Conservation (phyloP, 2,113 vertebrate species). For the Lepisosteus oculatus region DNA sequence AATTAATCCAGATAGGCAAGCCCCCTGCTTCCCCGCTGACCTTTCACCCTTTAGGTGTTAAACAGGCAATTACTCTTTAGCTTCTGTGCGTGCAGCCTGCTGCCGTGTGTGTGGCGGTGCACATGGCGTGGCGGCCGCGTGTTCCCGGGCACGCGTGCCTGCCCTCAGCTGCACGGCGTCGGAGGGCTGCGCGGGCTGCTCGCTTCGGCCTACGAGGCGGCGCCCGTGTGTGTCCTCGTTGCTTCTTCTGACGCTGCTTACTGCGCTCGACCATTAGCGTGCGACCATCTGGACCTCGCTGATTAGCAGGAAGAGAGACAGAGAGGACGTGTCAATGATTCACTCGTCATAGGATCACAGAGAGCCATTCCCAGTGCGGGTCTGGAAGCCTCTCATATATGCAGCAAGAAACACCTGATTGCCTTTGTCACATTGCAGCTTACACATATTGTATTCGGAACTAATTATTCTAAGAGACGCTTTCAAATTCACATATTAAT, state of each 20-base stretch:
- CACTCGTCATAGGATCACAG: too few relatives aligned
- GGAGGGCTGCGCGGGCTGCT: background rate
- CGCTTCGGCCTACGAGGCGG: background rate
- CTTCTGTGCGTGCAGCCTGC: slow-evolving; percentile 51
- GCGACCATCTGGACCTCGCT: background rate
- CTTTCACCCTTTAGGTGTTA: slow-evolving; percentile 62
- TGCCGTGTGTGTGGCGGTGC: background rate
- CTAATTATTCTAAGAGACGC: too few relatives aligned
- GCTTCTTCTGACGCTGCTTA: too few relatives aligned
- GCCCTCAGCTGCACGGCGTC: background rate
- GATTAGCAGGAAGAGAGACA: too few relatives aligned
- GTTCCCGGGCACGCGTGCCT: background rate
- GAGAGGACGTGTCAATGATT: too few relatives aligned
- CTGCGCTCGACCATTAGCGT: too few relatives aligned
- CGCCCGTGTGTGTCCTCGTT: background rate
- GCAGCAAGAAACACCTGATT: too few relatives aligned
- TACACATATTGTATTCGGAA: too few relatives aligned
- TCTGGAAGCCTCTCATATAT: too few relatives aligned
- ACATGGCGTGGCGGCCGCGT: background rate
- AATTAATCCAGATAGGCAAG: slow-evolving; percentile 53
- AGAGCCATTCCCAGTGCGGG: too few relatives aligned
- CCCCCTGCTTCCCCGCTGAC: slow-evolving; percentile 50
- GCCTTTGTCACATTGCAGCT: too few relatives aligned
- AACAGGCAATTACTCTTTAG: slow-evolving; percentile 64
- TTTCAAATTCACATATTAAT: too few relatives aligned